Evolutionary conservation across 2,113 vertebrate species (phyloP).

Genomic region (Trogon melanurus): DNA sequence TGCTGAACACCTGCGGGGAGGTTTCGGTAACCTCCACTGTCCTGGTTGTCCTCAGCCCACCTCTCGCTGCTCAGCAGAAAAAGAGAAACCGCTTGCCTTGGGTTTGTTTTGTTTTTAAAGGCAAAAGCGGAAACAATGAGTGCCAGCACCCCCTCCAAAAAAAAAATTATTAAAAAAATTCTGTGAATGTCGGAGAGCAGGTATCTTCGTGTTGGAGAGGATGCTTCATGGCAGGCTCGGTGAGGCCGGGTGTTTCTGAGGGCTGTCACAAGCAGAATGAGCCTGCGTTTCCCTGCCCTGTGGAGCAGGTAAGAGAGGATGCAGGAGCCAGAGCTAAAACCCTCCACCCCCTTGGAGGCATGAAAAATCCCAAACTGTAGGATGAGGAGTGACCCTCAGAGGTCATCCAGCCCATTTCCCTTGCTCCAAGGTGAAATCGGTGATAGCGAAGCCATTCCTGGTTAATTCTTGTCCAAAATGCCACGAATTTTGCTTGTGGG

Average conservation of each 20-base stretch:
- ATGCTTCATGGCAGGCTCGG: neutral
- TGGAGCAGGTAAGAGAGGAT: neutral
- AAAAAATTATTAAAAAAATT: too few species aligned
- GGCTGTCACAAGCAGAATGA: fast-evolving
- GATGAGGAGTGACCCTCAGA: neutral
- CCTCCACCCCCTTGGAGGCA: neutral
- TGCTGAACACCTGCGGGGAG: neutral
- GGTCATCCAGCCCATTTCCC: neutral
- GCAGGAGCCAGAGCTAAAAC: neutral
- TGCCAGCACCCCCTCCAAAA: neutral
- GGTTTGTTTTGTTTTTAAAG: neutral
- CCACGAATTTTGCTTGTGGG: neutral
- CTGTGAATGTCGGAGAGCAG: neutral
- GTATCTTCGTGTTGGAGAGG: neutral
- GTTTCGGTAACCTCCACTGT: neutral
- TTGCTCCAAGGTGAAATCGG: neutral
- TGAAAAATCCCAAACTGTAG: neutral
- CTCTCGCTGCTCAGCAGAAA: neutral
- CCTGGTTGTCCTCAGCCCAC: neutral
- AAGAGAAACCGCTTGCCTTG: neutral
- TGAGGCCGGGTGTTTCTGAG: neutral
- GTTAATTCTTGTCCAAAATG: neutral
- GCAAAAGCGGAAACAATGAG: neutral
- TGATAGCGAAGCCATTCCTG: neutral
- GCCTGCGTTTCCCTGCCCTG: neutral